Evolutionary conservation across 53 echinoderm and acorn worm species (phyloP), one percentile per base, ranked within the genome.

Genomic region (Paracentrotus lividus): DNA sequence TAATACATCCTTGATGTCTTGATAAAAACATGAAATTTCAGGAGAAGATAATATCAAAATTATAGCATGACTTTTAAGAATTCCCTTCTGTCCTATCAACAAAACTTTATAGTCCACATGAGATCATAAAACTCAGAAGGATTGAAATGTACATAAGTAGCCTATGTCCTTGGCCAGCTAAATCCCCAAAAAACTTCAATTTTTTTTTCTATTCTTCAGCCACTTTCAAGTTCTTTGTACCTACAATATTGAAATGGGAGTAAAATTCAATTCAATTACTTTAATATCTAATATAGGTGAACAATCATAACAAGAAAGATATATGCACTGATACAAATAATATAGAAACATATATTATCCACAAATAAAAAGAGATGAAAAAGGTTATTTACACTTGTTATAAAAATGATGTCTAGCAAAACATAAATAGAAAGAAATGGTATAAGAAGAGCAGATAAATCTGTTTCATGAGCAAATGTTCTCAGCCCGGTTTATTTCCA

Each of bases 241-340:
- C 36, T 49, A 49, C 42, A 5, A 38, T 47, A 81, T 52, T 6
- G 2, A 42, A 34, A 56, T 14, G 31, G 34, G 31, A 86, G 53
- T 29, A 6, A 86, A 27, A 56, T 20, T 16, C 55, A 33, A 20
- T 32, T 55, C 38, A 56, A 55, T 36, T 15, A 54, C 1, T 55
- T 33, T 34, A 32, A 86, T 86, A 45, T 86, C 33, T 86, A 86
- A 16, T 18, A 61, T n/a, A 44, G 18, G 32, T 16, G 23, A 20
- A 86, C 18, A 56, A 53, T 34, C 57, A 20, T 57, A 8, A 21
- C 55, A 16, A 38, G 53, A 54, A 56, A 56, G 34, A 18, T 56
- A 86, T 86, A 86, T 86, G 86, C 86, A 86, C 86, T 86, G 86
- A 86, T 86, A 86, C 53, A 56, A 86, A 56, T 45, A 56, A 86